Percentiles rank a stretch among this genome's conserved stretches.
Conservation (phyloP, 2,113 vertebrate species). For the Herpailurus yagouaroundi region DNA sequence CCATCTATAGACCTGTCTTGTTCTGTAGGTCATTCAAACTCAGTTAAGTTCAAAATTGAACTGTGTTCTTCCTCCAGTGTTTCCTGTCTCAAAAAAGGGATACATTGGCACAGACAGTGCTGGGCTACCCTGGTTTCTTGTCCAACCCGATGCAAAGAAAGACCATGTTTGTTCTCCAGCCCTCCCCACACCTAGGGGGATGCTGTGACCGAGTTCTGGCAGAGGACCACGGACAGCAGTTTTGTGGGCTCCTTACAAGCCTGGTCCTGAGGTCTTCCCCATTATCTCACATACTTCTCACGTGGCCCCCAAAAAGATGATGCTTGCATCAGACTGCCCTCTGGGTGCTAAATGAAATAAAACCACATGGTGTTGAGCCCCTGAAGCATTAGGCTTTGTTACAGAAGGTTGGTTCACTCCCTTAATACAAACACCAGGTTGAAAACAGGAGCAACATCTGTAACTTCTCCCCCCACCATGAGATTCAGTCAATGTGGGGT, state of each 20-base stretch:
- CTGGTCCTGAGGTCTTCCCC: neutral
- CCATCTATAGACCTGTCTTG: too few species aligned
- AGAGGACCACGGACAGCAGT: neutral
- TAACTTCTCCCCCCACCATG: fast-evolving
- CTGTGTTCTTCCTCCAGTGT: neutral
- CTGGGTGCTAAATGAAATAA: neutral
- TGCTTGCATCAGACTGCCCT: neutral
- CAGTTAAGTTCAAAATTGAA: neutral
- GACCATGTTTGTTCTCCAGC: neutral
- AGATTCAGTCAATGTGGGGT: neutral
- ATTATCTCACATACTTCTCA: neutral
- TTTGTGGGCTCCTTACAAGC: neutral
- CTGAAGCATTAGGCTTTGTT: neutral
- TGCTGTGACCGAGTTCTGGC: neutral
- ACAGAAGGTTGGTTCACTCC: neutral
- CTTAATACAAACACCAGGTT: neutral
- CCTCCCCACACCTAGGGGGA: neutral
- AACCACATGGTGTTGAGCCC: neutral
- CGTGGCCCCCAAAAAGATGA: neutral
- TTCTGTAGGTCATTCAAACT: neutral
- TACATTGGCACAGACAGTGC: neutral
- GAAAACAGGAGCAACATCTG: neutral
- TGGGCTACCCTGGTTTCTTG: neutral
- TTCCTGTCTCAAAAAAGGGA: neutral
- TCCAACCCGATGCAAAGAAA: neutral